These are phyloP conservation scores for Lycia hirtaria DNA, from an alignment of 2,888 invertebrate species.

Conservation along the genomic window DNA sequence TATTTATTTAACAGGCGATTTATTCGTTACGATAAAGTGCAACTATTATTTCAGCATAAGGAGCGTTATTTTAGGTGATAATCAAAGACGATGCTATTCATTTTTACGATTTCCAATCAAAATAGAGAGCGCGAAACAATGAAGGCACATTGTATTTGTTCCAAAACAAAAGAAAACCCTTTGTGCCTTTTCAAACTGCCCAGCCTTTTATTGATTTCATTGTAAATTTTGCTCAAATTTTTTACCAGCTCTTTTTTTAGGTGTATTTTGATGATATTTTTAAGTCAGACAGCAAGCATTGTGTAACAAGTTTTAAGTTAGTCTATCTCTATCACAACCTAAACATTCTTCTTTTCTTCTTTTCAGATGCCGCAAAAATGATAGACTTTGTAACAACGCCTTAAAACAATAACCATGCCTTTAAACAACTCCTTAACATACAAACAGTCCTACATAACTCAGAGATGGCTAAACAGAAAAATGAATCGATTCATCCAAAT, in stretches of 20 bases:
- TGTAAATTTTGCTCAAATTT: not conserved
- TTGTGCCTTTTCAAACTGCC: not conserved
- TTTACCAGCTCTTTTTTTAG: not conserved
- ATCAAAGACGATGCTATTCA: not conserved
- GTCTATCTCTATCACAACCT: too few species aligned
- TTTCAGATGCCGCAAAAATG: conserved; percentile 46
- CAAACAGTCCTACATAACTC: conserved; percentile 35
- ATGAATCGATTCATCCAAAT: conserved; percentile 55
- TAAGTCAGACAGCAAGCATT: too few species aligned
- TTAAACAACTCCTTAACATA: conserved; percentile 34
- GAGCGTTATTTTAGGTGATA: too few species aligned
- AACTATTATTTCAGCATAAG: not conserved
- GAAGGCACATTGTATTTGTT: not conserved
- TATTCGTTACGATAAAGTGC: not conserved
- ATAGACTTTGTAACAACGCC: conserved; percentile 40
- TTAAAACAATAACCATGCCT: conserved; percentile 37
- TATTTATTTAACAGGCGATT: too few species aligned
- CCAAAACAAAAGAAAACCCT: conserved; percentile 1
- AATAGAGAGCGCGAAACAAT: not conserved
- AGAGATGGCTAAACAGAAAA: conserved; percentile 54
- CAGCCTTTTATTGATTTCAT: not conserved
- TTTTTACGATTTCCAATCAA: not conserved
- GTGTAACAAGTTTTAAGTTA: too few species aligned
- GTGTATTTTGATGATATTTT: not conserved
- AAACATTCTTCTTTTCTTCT: too few species aligned